A percentile compares a stretch with the other conserved stretches of the same genome.
Conservation (phyloP, 2,888 invertebrate genomes). For the Dasysyrphus albostriatus region DNA sequence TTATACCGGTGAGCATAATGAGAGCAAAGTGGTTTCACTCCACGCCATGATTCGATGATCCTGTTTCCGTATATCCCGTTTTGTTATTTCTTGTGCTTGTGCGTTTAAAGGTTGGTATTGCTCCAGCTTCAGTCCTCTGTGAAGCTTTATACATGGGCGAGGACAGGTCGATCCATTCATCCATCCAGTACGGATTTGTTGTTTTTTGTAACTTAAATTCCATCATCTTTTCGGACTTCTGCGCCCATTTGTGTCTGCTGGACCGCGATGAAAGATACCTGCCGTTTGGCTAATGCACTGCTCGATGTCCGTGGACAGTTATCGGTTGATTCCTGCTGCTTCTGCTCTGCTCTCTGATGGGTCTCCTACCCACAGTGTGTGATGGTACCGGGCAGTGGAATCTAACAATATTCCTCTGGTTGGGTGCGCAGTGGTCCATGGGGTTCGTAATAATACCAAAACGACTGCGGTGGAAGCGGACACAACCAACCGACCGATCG, state of each 20-base stretch:
- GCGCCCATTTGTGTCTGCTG: conserved; percentile 65
- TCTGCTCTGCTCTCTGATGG: conserved; percentile 69
- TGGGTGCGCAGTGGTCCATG: background rate
- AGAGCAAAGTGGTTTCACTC: conserved; percentile 73
- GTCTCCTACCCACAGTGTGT: conserved; percentile 15
- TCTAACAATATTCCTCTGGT: conserved; percentile 47
- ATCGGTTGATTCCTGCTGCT: conserved; percentile 72
- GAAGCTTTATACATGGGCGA: conserved; percentile 40
- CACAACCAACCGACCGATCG: background rate
- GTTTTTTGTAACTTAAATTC: conserved; percentile 63
- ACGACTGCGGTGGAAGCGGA: conserved; percentile 4
- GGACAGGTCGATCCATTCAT: conserved; percentile 66
- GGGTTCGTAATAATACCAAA: conserved; percentile 33
- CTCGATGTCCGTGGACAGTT: conserved; percentile 72
- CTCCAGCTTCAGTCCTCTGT: background rate
- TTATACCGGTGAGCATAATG: conserved; percentile 70
- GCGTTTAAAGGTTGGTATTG: background rate
- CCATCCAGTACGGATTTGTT: conserved; percentile 53
- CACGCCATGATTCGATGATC: conserved; percentile 56
- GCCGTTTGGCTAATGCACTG: conserved; percentile 71
- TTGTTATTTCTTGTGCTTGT: conserved; percentile 8
- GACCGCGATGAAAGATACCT: conserved; percentile 74
- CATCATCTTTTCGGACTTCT: conserved; percentile 71
- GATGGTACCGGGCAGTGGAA: conserved; percentile 56
- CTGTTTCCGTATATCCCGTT: conserved; percentile 73